Percentiles rank a stretch among this genome's conserved stretches.
phyloP scores from a whole-genome alignment of 2,888 invertebrate genomes.

The Ectemnius cavifrons region DNA sequence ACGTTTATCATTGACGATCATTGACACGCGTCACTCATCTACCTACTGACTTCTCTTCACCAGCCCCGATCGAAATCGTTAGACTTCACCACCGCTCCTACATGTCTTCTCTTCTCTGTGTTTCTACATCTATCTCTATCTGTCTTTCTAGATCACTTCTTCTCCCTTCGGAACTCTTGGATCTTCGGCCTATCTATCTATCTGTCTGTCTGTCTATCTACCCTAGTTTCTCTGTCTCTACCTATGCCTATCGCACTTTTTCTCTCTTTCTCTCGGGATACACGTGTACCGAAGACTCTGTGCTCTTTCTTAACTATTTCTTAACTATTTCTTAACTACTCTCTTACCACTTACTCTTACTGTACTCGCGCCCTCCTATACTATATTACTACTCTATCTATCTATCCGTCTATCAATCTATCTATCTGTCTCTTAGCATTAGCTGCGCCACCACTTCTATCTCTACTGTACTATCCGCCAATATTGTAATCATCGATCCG shows the following conservation, averaged over 20 bases:
- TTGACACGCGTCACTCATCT: background rate
- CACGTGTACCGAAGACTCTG: background rate
- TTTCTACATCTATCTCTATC: conserved; percentile 3
- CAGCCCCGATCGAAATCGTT: background rate
- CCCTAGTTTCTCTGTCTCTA: conserved; percentile 20
- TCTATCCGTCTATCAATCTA: conserved; percentile 26
- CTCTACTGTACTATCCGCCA: conserved; percentile 18
- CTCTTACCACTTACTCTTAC: background rate
- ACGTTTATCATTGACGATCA: too few relatives aligned
- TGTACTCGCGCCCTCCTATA: conserved; percentile 6
- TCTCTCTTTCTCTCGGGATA: conserved; percentile 19
- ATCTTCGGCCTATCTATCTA: background rate
- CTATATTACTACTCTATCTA: conserved; percentile 17
- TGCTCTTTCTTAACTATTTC: background rate
- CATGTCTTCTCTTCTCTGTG: background rate
- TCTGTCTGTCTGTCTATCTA: conserved; percentile 1
- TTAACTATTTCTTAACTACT: background rate
- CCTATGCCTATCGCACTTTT: conserved; percentile 8
- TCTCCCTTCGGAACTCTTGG: background rate
- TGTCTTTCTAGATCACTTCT: background rate
- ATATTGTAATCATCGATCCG: conserved; percentile 29
- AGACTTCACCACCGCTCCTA: background rate
- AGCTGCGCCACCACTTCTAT: conserved; percentile 11
- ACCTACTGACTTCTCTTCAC: conserved; percentile 1
- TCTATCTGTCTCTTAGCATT: background rate